A percentile compares a stretch with the other conserved stretches of the same genome.
These are phyloP conservation scores for Zeuzera pyrina DNA, from an alignment of 2,888 invertebrate species.

Conservation along the genomic window DNA sequence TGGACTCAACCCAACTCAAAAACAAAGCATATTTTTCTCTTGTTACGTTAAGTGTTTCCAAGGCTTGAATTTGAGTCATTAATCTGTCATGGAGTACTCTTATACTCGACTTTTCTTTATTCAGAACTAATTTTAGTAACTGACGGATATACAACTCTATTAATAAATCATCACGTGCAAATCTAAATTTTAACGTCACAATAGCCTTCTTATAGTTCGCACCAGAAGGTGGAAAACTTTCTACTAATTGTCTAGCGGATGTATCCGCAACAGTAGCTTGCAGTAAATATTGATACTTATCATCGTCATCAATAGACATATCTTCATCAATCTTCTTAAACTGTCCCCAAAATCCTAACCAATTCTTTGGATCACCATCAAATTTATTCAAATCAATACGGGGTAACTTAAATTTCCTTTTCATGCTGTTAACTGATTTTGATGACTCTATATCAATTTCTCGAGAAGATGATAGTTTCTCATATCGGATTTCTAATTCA, in stretches of 20 bases:
- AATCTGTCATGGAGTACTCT: not conserved
- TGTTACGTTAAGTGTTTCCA: not conserved
- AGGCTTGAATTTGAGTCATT: not conserved
- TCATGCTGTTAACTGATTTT: no score
- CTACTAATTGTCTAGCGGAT: not conserved
- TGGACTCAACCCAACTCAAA: not conserved
- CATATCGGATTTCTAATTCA: no score
- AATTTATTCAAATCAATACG: slow-evolving; percentile 1
- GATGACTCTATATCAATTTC: no score
- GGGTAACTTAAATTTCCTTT: not conserved
- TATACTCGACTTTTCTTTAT: not conserved
- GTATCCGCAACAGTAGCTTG: slow-evolving; percentile 1
- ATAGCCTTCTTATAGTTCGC: slow-evolving; percentile 2
- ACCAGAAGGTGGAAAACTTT: slow-evolving; percentile 3
- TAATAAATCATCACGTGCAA: slow-evolving; percentile 2
- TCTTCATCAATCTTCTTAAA: slow-evolving; percentile 4
- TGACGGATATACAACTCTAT: slow-evolving; percentile 3
- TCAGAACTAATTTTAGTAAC: not conserved
- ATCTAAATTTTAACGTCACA: slow-evolving; percentile 1
- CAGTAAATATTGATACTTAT: slow-evolving; percentile 4
- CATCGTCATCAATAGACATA: not conserved
- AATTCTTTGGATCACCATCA: slow-evolving; percentile 3
- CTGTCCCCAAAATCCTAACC: slow-evolving; percentile 5
- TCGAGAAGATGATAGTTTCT: no score
- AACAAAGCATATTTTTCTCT: not conserved